phyloP scores from a whole-genome alignment of 2,113 vertebrate species.

The Takifugu bimaculatus region DNA sequence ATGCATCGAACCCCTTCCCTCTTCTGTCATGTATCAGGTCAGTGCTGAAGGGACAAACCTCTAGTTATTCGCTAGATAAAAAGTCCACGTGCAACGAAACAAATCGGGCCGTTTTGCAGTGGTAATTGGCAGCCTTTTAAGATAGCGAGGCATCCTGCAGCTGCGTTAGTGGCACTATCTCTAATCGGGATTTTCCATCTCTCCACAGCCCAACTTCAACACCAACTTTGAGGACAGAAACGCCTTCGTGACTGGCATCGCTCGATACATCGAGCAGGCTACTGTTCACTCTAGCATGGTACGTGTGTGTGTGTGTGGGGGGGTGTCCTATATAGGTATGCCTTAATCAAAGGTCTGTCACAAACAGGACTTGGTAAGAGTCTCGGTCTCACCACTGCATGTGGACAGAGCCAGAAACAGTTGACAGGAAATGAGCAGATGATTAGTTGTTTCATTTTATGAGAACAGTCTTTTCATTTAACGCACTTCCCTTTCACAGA shows the following conservation, averaged over 20 bases:
- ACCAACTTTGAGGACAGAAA: conserved; percentile 99
- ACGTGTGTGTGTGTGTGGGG: conserved; percentile 24
- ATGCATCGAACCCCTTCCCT: conserved; percentile 94
- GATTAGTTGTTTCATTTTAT: no score
- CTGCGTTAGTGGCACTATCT: background rate
- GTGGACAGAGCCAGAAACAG: conserved; percentile 33
- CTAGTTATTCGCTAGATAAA: background rate
- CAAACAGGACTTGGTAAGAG: conserved; percentile 3
- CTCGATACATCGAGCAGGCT: conserved; percentile 96
- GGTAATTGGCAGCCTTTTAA: no score
- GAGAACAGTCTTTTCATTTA: background rate
- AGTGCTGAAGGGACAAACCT: conserved; percentile 1
- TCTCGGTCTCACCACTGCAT: conserved; percentile 6
- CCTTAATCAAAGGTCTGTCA: conserved; percentile 1
- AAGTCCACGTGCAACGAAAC: no score
- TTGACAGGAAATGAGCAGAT: background rate
- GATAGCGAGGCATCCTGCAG: no score
- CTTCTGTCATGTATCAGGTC: conserved; percentile 95
- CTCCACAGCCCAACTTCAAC: conserved; percentile 93
- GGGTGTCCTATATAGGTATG: no score
- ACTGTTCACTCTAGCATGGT: conserved; percentile 98
- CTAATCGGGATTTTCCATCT: background rate
- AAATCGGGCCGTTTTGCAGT: no score
- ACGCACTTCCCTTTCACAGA: background rate
- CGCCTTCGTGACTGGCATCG: conserved; percentile 97